Evolutionary conservation across 2,797 vertebrate species (phyloP).

Genomic region (Trichosurus vulpecula): DNA sequence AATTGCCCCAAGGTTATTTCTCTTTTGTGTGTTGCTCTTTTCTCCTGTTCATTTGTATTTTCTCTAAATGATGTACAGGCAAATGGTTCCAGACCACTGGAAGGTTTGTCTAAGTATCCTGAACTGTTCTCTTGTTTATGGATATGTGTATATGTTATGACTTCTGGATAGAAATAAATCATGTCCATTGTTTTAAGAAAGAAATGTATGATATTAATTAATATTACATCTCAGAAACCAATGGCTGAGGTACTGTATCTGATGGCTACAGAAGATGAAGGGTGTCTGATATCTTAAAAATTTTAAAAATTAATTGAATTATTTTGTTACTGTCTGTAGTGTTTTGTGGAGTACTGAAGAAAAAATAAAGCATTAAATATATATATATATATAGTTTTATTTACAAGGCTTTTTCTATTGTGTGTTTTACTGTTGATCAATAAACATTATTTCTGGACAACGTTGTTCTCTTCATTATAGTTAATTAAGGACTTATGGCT

Average conservation of each 20-base stretch:
- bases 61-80: slow-evolving; percentile 62
- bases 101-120: slow-evolving; percentile 80
- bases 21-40: slow-evolving; percentile 83
- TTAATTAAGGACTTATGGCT: slow-evolving; percentile 61
- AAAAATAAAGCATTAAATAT: slow-evolving; percentile 89
- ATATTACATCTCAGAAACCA: slow-evolving; percentile 76
- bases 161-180: slow-evolving; percentile 79
- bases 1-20: slow-evolving; percentile 42
- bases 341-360: slow-evolving; percentile 86
- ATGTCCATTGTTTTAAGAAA: slow-evolving; percentile 84
- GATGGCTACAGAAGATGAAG: slow-evolving; percentile 77
- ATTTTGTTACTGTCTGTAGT: slow-evolving; percentile 90
- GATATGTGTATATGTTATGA: slow-evolving; percentile 84
- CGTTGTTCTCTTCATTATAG: slow-evolving; percentile 81
- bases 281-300: slow-evolving; percentile 78
- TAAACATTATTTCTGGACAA: slow-evolving; percentile 87
- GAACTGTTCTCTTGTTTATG: slow-evolving; percentile 85
- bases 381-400: slow-evolving; percentile 86
- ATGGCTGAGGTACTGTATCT: slow-evolving; percentile 78
- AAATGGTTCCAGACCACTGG: slow-evolving; percentile 72
- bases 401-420: slow-evolving; percentile 87
- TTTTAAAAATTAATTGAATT: slow-evolving; percentile 87
- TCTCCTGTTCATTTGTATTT: slow-evolving; percentile 77
- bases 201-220: slow-evolving; percentile 79
- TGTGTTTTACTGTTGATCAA: slow-evolving; percentile 85